A percentile compares a stretch with the other conserved stretches of the same genome.
These are phyloP conservation scores for Siniperca obscura DNA, from an alignment of 2,797 vertebrate species.

Conservation along the genomic window DNA sequence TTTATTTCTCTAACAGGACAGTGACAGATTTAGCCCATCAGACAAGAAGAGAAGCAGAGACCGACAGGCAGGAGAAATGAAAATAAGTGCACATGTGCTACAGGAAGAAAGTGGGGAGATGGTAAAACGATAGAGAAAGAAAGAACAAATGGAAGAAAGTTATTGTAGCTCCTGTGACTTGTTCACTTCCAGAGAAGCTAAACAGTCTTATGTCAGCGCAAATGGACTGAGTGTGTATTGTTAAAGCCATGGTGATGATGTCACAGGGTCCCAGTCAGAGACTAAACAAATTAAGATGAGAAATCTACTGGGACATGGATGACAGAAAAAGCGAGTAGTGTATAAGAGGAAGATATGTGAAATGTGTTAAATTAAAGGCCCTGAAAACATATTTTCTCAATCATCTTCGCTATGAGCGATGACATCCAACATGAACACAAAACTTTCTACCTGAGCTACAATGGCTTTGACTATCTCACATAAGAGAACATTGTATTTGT, in stretches of 20 bases:
- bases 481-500: neutral
- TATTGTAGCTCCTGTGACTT: constrained; percentile 49
- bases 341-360: neutral
- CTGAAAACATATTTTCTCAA: neutral
- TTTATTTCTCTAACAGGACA: constrained; percentile 74
- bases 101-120: constrained; percentile 25
- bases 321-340: neutral
- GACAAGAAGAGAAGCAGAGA: constrained; percentile 52
- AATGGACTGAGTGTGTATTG: constrained; percentile 51
- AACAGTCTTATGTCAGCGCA: constrained; percentile 40
- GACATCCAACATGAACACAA: neutral
- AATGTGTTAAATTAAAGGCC: neutral
- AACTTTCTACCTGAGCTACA: neutral
- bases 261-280: constrained; percentile 32
- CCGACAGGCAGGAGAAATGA: constrained; percentile 43
- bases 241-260: constrained; percentile 36
- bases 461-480: neutral
- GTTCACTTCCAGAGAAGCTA: constrained; percentile 31
- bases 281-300: constrained; percentile 38
- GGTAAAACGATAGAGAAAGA: constrained; percentile 34
- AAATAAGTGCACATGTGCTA: constrained; percentile 43
- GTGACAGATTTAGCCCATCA: constrained; percentile 74
- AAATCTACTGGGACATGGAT: constrained; percentile 6
- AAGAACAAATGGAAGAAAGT: constrained; percentile 12
- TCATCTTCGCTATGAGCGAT: neutral